Conservation (phyloP, 2,797 vertebrate genomes). For the Furcifer pardalis region DNA sequence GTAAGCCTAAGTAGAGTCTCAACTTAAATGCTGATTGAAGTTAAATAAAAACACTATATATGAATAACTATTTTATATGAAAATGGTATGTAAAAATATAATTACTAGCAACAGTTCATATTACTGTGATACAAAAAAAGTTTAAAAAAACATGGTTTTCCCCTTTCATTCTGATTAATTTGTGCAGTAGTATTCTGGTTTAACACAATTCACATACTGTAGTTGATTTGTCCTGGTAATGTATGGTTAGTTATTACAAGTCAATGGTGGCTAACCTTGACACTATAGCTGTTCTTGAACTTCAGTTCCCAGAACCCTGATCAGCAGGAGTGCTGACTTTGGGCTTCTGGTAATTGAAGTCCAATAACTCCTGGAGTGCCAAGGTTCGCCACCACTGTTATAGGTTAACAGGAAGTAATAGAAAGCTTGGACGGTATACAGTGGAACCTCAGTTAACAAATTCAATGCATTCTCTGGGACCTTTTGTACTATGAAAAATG, state of each 20-base stretch:
- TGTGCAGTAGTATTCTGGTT: not conserved
- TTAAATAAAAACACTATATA: constrained; percentile 8
- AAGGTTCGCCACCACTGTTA: no score
- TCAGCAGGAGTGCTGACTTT: no score
- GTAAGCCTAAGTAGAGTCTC: not conserved
- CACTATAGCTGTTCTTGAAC: no score
- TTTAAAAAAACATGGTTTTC: not conserved
- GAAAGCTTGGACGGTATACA: not conserved
- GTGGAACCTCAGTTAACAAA: no score
- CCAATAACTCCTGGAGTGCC: no score
- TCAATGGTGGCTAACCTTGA: no score
- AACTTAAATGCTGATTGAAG: constrained; percentile 10
- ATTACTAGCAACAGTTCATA: constrained; percentile 7
- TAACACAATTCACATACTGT: not conserved
- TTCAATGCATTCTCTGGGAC: no score
- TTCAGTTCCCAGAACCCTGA: no score
- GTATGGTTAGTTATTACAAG: not conserved
- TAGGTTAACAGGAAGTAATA: not conserved
- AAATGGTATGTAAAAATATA: constrained; percentile 30
- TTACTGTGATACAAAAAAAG: not conserved
- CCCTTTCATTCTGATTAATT: not conserved
- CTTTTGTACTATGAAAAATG: no score
- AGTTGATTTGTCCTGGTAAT: constrained; percentile 6
- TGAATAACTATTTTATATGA: constrained; percentile 12
- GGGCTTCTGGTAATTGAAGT: no score